These are phyloP conservation scores for Andricus quercusramuli DNA, from an alignment of 2,888 invertebrate genomes.

Conservation along the genomic window DNA sequence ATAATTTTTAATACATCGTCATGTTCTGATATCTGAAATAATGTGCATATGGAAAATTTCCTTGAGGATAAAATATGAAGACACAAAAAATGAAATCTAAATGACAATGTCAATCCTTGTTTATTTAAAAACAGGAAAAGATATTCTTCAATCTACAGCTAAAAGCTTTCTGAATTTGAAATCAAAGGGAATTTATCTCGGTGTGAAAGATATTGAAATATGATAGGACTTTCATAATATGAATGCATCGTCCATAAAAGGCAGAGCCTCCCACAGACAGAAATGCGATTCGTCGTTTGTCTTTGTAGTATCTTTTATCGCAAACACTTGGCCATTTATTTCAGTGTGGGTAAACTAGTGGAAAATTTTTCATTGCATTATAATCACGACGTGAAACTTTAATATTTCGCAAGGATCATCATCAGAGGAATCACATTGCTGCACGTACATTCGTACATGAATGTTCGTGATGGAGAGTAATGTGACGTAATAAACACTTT, in stretches of 20 bases:
- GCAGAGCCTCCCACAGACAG: not conserved
- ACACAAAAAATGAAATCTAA: not conserved
- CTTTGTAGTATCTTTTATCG: slow-evolving; percentile 32
- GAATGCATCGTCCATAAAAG: not conserved
- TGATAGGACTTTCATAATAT: not conserved
- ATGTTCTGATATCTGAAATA: too few relatives aligned
- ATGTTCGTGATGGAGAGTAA: slow-evolving; percentile 34
- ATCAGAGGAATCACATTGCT: slow-evolving; percentile 14
- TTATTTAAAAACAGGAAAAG: not conserved
- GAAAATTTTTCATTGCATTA: slow-evolving; percentile 17
- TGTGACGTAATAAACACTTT: slow-evolving; percentile 38
- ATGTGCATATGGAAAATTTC: not conserved
- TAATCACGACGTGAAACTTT: slow-evolving; percentile 16
- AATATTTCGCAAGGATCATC: slow-evolving; percentile 40
- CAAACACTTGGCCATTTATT: slow-evolving; percentile 6
- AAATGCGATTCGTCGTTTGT: slow-evolving; percentile 2
- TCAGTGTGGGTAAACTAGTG: not conserved
- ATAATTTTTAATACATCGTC: too few relatives aligned
- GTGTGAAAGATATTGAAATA: not conserved
- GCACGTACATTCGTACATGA: slow-evolving; percentile 8
- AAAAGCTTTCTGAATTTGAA: not conserved
- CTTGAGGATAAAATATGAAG: not conserved
- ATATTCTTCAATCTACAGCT: not conserved
- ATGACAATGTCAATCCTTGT: not conserved
- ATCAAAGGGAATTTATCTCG: not conserved